Evolutionary conservation across 1,140 invertebrate species (phyloP).

Genomic region (Whitmania pigra): DNA sequence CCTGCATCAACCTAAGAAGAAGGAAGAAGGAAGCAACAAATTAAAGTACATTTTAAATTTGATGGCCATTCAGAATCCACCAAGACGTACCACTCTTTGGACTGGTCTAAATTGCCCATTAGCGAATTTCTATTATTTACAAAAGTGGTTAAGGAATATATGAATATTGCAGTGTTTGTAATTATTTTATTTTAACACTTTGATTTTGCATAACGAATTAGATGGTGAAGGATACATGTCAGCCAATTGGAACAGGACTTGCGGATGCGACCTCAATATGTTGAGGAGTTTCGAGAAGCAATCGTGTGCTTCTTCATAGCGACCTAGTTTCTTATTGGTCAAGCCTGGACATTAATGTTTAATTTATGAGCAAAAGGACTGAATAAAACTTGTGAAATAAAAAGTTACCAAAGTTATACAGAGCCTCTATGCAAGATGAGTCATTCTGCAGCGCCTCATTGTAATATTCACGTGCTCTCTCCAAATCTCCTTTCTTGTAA

Average conservation of each 20-base stretch:
- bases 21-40: neutral
- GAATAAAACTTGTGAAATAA: neutral
- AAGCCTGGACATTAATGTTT: slow-evolving; percentile 46
- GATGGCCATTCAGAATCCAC: neutral
- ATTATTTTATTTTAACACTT: too few species aligned
- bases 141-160: too few species aligned
- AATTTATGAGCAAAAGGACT: slow-evolving; percentile 1
- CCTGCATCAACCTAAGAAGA: slow-evolving; percentile 63
- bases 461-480: slow-evolving; percentile 63
- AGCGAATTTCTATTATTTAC: too few species aligned
- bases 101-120: too few species aligned
- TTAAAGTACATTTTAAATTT: neutral
- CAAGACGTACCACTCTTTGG: neutral
- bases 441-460: slow-evolving; percentile 66
- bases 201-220: too few species aligned
- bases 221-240: slow-evolving; percentile 49
- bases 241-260: slow-evolving; percentile 74
- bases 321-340: slow-evolving; percentile 56
- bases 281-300: slow-evolving; percentile 70
- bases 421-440: slow-evolving; percentile 69
- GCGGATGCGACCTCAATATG: slow-evolving; percentile 62
- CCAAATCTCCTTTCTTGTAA: slow-evolving; percentile 57
- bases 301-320: slow-evolving; percentile 61
- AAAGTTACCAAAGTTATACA: slow-evolving; percentile 69
- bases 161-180: too few species aligned